phyloP scores from a whole-genome alignment of 1,140 invertebrate species.

The Tetraneura akinire region DNA sequence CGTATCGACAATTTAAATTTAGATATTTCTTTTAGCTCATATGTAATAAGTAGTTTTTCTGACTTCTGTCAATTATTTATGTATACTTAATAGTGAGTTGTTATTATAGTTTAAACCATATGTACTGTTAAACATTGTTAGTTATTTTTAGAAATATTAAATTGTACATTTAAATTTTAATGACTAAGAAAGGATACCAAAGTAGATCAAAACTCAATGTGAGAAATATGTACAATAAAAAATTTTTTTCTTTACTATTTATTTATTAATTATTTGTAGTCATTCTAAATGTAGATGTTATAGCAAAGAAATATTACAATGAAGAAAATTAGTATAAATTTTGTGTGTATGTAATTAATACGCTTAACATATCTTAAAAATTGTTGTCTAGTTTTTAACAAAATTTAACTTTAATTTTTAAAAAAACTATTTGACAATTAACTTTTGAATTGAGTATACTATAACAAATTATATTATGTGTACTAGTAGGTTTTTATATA shows the following conservation, averaged over 20 bases:
- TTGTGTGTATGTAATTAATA: conserved; percentile 30
- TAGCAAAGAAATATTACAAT: not conserved
- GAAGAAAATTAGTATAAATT: conserved; percentile 21
- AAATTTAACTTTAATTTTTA: not conserved
- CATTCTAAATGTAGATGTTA: not conserved
- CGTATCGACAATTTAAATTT: conserved; percentile 48
- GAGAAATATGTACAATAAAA: conserved; percentile 4
- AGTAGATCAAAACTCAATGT: conserved; percentile 13
- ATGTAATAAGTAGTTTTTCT: conserved; percentile 46
- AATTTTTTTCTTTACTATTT: not conserved
- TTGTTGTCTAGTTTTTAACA: conserved; percentile 39
- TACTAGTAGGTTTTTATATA: conserved; percentile 16
- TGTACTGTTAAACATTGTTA: conserved; percentile 33
- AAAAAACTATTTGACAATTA: conserved; percentile 11
- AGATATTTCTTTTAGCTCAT: conserved; percentile 42
- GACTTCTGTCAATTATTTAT: conserved; percentile 49
- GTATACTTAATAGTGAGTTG: conserved; percentile 49
- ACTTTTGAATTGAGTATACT: not conserved
- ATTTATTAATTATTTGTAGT: not conserved
- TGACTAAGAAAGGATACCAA: conserved; percentile 25
- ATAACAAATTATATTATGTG: conserved; percentile 21
- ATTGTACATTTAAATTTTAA: conserved; percentile 12
- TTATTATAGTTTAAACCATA: conserved; percentile 44
- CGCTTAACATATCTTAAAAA: conserved; percentile 42
- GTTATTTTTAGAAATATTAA: conserved; percentile 32